Evolutionary conservation across 2,113 vertebrate species (phyloP), one percentile per base, ranked within the genome.

Genomic region (Gadus chalcogrammus): DNA sequence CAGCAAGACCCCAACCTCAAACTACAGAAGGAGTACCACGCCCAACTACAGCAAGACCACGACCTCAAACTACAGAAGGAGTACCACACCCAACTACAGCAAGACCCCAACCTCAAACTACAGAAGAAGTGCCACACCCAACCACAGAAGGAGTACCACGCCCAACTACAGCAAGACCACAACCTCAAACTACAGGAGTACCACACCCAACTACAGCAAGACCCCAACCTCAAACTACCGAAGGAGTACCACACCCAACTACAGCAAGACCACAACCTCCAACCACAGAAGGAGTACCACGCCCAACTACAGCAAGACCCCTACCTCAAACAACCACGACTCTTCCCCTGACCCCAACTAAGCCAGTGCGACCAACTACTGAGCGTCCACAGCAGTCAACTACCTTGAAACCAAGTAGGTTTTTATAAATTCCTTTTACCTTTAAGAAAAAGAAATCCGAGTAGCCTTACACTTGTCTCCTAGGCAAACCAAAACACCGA

Each of bases 321-420:
- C 64, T 22, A 53, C 48, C 55, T 3, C 55, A 31, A 68, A 73
- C 62, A 35, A 64, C 62, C 17, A 60, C 52, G 60, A 31, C 27
- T 6, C 13, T 13, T 15, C 70, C 70, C 9, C 59, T 15, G 11
- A 64, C 42, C 61, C 42, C 28, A 38, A 60, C 28, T 15, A 28
- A 5, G 8, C 63, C 71, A 24, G 31, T 15, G n/a, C 70, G 35
- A 28, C 28, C 22, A 31, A 62, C 18, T n/a, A 65, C 56, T 48
- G 71, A 20, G 8, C 22, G 58, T 52, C 72, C n/a, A 31, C 48
- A 22, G 22, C 63, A n/a, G n/a, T 31, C 28, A 59, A 76, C 53
- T n/a, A 60, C 68, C 42, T 15, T 20, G 58, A 18, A 24, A 15
- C 24, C 79, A 79, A 82, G 86, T 88, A 80, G 73, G 72, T 55